Conservation (phyloP, 2,888 invertebrate genomes). For the Gryllus longicercus region DNA sequence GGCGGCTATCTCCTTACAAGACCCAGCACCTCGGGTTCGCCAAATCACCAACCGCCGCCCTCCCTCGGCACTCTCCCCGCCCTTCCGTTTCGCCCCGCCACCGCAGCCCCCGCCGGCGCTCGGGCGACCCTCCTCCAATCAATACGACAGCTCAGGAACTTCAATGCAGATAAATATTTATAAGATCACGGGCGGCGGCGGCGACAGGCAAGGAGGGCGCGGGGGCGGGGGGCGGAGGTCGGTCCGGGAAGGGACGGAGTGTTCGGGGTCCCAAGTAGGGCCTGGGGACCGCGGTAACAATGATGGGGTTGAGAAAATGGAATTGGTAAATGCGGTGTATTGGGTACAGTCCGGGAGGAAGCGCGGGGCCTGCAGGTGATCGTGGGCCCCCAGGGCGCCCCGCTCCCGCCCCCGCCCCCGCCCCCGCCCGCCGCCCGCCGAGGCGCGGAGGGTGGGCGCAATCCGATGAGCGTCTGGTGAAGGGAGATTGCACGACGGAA, state of each 20-base stretch:
- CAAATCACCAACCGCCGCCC: too few species aligned
- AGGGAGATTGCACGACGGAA: too few species aligned
- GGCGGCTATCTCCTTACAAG: too few species aligned
- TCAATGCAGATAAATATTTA: conserved; percentile 32
- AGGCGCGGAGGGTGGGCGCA: too few species aligned
- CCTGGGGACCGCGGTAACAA: conserved; percentile 23
- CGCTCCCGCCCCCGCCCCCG: too few species aligned
- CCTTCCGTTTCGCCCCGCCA: not conserved
- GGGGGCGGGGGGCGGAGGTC: not conserved
- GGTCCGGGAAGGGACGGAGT: conserved; percentile 21
- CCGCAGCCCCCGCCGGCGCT: conserved; percentile 9
- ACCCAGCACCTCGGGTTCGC: too few species aligned
- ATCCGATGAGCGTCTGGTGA: too few species aligned
- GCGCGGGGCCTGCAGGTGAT: not conserved
- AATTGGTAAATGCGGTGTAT: conserved; percentile 28
- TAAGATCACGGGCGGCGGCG: conserved; percentile 30
- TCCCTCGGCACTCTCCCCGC: conserved; percentile 11
- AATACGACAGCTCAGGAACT: conserved; percentile 29
- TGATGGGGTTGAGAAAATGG: conserved; percentile 31
- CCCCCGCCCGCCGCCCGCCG: too few species aligned
- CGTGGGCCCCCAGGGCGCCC: too few species aligned
- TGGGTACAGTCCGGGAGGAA: conserved; percentile 9
- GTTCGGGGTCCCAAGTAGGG: conserved; percentile 21
- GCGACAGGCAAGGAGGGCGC: not conserved
- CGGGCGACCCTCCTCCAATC: conserved; percentile 25